Conservation (phyloP, 2,797 vertebrate genomes). For the Chiroxiphia lanceolata region DNA sequence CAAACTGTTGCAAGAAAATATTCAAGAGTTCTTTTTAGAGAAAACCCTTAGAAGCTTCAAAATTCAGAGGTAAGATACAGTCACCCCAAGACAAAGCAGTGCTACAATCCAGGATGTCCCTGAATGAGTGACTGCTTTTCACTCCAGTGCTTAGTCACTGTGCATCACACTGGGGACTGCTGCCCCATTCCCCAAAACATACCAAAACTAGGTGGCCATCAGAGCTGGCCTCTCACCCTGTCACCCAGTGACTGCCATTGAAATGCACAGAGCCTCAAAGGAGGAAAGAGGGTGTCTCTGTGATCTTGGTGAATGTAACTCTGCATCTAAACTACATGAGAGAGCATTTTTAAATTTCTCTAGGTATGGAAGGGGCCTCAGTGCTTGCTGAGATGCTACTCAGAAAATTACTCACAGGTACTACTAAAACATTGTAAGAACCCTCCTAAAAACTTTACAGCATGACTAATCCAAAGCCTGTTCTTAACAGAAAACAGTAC, state of each 20-base stretch:
- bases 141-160: neutral
- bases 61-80: neutral
- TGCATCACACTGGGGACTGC: neutral
- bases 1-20: neutral
- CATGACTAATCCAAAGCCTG: neutral
- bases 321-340: fast-evolving
- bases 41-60: neutral
- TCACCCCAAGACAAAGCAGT: neutral
- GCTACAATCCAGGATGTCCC: fast-evolving
- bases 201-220: neutral
- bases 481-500: neutral
- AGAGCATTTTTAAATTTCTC: neutral
- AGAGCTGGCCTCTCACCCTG: neutral
- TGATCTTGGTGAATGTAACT: neutral
- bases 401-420: neutral
- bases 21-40: neutral
- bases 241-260: fast-evolving
- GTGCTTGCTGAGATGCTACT: neutral
- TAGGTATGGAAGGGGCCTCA: neutral
- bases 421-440: neutral
- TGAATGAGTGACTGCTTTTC: neutral
- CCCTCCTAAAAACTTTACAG: neutral
- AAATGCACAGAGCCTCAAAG: neutral
- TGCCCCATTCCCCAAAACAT: neutral
- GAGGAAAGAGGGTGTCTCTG: neutral